Evolutionary conservation across 2,888 invertebrate species (phyloP).

Genomic region (Bellardia pandia): DNA sequence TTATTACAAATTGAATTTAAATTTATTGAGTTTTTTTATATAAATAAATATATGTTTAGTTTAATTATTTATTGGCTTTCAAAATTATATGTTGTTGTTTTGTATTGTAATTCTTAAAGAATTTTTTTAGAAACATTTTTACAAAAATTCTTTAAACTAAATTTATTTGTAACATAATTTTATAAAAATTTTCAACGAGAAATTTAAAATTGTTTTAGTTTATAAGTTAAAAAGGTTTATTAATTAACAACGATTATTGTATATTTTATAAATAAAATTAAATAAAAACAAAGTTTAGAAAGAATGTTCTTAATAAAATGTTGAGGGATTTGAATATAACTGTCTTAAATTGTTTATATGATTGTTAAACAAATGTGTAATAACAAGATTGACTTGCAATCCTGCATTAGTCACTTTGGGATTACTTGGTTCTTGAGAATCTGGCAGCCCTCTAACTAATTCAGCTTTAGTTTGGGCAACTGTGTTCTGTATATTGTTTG

Average conservation of each 20-base stretch:
- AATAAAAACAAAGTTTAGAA: background rate
- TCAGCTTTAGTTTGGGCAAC: background rate
- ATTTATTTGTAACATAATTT: conserved; percentile 10
- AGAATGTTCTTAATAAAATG: no score
- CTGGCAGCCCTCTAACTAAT: background rate
- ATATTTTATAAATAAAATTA: conserved; percentile 52
- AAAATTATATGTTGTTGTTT: background rate
- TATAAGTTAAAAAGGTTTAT: conserved; percentile 31
- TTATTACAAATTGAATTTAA: background rate
- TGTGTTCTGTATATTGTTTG: no score
- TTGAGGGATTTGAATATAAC: no score
- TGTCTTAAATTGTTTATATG: no score
- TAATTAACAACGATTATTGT: conserved; percentile 55
- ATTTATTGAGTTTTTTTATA: background rate
- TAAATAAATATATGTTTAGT: conserved; percentile 72
- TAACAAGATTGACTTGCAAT: no score
- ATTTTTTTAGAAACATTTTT: background rate
- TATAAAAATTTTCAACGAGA: conserved; percentile 27
- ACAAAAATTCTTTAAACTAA: conserved; percentile 10
- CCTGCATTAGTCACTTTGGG: no score
- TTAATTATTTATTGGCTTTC: conserved; percentile 60
- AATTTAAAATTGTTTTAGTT: conserved; percentile 26
- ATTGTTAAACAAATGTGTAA: no score
- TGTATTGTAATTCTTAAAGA: background rate
- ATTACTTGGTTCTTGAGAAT: background rate